phyloP scores from a whole-genome alignment of 1,140 invertebrate genomes.

The Heterodera carotae region DNA sequence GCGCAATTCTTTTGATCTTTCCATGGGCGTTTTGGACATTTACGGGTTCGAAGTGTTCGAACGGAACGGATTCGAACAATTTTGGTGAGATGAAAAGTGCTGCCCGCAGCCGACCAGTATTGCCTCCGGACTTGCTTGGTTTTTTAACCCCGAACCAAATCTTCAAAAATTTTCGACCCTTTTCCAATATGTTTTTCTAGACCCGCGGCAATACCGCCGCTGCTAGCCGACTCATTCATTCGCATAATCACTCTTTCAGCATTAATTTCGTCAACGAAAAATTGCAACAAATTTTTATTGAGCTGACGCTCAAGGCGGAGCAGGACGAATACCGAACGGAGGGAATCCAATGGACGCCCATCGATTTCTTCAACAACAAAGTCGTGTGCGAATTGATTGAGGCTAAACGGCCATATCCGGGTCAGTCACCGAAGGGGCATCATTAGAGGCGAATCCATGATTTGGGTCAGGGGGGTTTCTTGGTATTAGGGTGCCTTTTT shows the following conservation, averaged over 20 bases:
- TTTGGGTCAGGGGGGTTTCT: no score
- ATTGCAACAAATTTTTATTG: constrained; percentile 79
- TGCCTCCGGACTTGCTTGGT: no score
- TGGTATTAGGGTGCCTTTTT: no score
- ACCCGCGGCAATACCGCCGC: constrained; percentile 54
- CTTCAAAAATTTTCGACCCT: no score
- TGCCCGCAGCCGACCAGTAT: no score
- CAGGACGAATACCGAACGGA: constrained; percentile 78
- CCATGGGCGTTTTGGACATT: constrained; percentile 72
- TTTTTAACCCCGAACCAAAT: no score
- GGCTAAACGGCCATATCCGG: constrained; percentile 65
- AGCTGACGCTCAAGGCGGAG: constrained; percentile 76
- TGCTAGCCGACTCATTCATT: no score
- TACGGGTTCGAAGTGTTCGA: constrained; percentile 75
- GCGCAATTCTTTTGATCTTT: constrained; percentile 39
- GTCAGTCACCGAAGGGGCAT: constrained; percentile 64
- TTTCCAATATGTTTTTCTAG: no score
- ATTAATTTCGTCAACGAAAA: constrained; percentile 91
- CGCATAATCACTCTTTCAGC: no score
- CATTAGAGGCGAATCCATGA: no score
- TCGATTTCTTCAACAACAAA: constrained; percentile 79
- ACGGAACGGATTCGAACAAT: constrained; percentile 70
- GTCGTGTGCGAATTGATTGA: constrained; percentile 76
- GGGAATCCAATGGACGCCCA: constrained; percentile 76
- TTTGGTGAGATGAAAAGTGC: constrained; percentile 51